phyloP scores from a whole-genome alignment of 2,797 vertebrate species.

The Eurystomus glaucurus region DNA sequence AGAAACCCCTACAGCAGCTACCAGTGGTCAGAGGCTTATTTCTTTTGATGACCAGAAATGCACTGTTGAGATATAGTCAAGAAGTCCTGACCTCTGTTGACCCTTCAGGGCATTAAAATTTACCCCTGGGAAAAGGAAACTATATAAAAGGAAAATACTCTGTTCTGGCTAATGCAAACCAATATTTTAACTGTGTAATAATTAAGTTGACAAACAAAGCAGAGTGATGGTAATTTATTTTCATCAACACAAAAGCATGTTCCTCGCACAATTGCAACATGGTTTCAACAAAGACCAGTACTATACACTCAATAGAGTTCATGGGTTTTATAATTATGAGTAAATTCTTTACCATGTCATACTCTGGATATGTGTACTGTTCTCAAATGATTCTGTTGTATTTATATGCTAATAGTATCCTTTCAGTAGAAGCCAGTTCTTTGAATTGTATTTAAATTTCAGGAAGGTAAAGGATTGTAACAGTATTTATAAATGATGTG shows the following conservation, averaged over 20 bases:
- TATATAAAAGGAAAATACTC: slow-evolving; percentile 56
- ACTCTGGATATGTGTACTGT: slow-evolving; percentile 66
- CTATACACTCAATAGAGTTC: slow-evolving; percentile 64
- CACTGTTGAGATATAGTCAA: slow-evolving; percentile 82
- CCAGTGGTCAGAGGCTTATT: slow-evolving; percentile 82
- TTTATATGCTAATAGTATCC: slow-evolving; percentile 83
- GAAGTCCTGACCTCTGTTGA: slow-evolving; percentile 81
- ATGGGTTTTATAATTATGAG: slow-evolving; percentile 80
- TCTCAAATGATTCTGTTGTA: slow-evolving; percentile 80
- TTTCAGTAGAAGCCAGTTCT: slow-evolving; percentile 74
- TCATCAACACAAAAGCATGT: slow-evolving; percentile 70
- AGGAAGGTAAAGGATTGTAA: slow-evolving; percentile 80
- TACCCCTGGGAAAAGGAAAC: slow-evolving; percentile 68
- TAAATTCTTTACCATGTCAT: slow-evolving; percentile 80
- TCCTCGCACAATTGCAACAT: slow-evolving; percentile 65
- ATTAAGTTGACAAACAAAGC: slow-evolving; percentile 73
- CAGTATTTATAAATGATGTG: slow-evolving; percentile 76
- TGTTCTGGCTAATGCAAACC: slow-evolving; percentile 65
- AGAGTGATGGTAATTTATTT: slow-evolving; percentile 72
- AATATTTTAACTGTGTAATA: slow-evolving; percentile 69
- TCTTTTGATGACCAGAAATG: slow-evolving; percentile 84
- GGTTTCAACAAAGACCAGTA: slow-evolving; percentile 67
- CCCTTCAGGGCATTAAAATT: slow-evolving; percentile 82
- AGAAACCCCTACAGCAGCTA: slow-evolving; percentile 81
- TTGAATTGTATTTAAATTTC: slow-evolving; percentile 83